Percentiles rank a stretch among this genome's conserved stretches.
These are phyloP conservation scores for human DNA, from an alignment of 2,113 vertebrate species.

Conservation along the genomic window DNA sequence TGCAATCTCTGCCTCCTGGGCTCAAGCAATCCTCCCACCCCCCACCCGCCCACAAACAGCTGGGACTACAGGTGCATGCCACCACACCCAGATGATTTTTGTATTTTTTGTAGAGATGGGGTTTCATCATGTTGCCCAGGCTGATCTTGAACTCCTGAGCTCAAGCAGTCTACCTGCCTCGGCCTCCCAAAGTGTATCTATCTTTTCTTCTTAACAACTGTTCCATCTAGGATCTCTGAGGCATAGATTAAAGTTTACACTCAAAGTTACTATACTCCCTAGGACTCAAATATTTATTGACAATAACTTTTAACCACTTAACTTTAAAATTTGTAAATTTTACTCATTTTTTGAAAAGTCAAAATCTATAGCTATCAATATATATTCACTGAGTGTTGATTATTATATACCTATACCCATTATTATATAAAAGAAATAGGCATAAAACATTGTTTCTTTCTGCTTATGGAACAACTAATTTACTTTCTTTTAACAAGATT, in stretches of 20 bases:
- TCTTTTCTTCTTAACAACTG: slow-evolving; percentile 12
- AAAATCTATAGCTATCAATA: slow-evolving; percentile 3
- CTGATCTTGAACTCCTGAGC: too few relatives aligned
- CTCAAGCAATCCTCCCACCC: too few relatives aligned
- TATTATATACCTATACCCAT: background rate
- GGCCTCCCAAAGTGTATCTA: background rate
- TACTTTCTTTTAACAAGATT: background rate
- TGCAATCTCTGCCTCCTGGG: too few relatives aligned
- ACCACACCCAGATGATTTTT: too few relatives aligned
- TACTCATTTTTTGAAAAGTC: slow-evolving; percentile 4
- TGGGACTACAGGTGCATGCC: too few relatives aligned
- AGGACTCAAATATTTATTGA: background rate
- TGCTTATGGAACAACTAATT: background rate
- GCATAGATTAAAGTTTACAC: background rate
- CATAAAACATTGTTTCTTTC: background rate
- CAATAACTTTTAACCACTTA: background rate
- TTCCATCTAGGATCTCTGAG: background rate
- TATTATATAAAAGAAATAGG: background rate
- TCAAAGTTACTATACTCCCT: background rate
- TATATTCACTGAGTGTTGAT: background rate
- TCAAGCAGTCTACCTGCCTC: too few relatives aligned
- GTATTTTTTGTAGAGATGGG: too few relatives aligned
- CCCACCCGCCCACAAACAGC: too few relatives aligned
- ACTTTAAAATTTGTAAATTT: slow-evolving; percentile 39
- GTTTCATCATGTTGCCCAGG: too few relatives aligned